Evolutionary conservation across 2,888 invertebrate genomes (phyloP).

Genomic region (Macrosoma leucophasiata): DNA sequence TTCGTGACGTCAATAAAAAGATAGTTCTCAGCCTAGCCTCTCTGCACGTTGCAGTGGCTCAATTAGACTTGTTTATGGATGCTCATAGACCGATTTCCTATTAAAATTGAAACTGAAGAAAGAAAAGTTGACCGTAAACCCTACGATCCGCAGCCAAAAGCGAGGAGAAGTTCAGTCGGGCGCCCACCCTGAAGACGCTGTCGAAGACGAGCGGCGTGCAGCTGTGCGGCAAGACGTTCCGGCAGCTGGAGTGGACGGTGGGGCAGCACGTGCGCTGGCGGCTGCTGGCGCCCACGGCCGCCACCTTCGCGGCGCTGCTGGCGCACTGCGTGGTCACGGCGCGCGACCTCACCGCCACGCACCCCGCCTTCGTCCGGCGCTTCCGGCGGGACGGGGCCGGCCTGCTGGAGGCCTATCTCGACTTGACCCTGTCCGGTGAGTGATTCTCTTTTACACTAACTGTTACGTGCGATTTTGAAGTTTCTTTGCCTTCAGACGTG

Average conservation of each 20-base stretch:
- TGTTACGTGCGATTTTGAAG: no score
- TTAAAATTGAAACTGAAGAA: no score
- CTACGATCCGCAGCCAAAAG: constrained; percentile 60
- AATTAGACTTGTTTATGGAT: no score
- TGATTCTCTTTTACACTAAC: constrained; percentile 11
- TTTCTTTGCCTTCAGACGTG: no score
- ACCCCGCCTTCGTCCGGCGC: constrained; percentile 56
- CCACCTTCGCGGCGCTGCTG: constrained; percentile 53
- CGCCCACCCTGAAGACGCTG: constrained; percentile 54
- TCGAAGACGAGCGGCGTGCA: constrained; percentile 53
- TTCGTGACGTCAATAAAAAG: no score
- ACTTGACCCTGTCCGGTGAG: constrained; percentile 63
- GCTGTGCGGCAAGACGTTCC: constrained; percentile 57
- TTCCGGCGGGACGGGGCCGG: constrained; percentile 58
- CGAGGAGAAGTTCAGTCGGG: constrained; percentile 59
- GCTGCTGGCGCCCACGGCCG: constrained; percentile 57
- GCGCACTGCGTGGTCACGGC: constrained; percentile 59
- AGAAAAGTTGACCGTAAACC: no score
- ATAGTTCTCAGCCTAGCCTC: no score
- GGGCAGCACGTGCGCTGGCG: constrained; percentile 63
- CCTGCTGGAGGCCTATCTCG: constrained; percentile 53
- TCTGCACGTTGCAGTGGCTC: no score
- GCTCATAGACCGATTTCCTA: no score
- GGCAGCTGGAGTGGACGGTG: constrained; percentile 68
- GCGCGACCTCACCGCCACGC: constrained; percentile 50